Conservation (phyloP, 30 jellyfish, hydroid and myxozoan genomes). For the Cassiopea andromeda region DNA sequence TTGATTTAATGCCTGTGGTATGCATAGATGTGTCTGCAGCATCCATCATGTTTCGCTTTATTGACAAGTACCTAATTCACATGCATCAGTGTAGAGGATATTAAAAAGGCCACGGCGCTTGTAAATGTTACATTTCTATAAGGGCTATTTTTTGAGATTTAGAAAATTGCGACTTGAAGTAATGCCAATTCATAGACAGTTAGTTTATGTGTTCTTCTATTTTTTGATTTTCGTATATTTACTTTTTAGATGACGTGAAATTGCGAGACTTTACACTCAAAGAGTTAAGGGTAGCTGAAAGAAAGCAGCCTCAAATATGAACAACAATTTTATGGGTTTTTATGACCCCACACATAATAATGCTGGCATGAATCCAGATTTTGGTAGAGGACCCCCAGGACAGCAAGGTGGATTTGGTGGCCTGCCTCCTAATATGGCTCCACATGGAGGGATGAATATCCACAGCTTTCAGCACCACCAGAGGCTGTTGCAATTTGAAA, state of each 20-base stretch:
- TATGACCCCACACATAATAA: constrained; percentile 62
- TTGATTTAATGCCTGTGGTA: too few species aligned
- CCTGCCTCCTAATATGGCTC: constrained; percentile 71
- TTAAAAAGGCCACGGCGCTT: too few species aligned
- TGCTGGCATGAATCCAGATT: constrained; percentile 61
- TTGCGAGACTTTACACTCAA: constrained; percentile 25
- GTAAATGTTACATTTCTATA: too few species aligned
- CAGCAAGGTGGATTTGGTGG: constrained; percentile 70
- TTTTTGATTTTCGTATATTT: background rate
- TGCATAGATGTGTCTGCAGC: too few species aligned
- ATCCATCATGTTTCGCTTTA: too few species aligned
- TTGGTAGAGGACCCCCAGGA: constrained; percentile 74
- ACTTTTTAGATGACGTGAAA: constrained; percentile 55
- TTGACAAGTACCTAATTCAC: too few species aligned
- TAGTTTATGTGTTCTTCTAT: background rate
- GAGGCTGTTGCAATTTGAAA: constrained; percentile 61
- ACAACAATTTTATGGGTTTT: constrained; percentile 75
- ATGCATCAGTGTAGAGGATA: too few species aligned
- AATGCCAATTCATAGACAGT: too few species aligned
- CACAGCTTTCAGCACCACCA: constrained; percentile 59
- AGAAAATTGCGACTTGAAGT: too few species aligned
- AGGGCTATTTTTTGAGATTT: too few species aligned
- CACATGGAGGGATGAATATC: constrained; percentile 63
- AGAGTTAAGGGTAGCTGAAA: constrained; percentile 32
- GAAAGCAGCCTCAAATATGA: constrained; percentile 50